A percentile compares a stretch with the other conserved stretches of the same genome.
Evolutionary conservation across 2,113 vertebrate genomes (phyloP).

Genomic region (Patagioenas fasciata): DNA sequence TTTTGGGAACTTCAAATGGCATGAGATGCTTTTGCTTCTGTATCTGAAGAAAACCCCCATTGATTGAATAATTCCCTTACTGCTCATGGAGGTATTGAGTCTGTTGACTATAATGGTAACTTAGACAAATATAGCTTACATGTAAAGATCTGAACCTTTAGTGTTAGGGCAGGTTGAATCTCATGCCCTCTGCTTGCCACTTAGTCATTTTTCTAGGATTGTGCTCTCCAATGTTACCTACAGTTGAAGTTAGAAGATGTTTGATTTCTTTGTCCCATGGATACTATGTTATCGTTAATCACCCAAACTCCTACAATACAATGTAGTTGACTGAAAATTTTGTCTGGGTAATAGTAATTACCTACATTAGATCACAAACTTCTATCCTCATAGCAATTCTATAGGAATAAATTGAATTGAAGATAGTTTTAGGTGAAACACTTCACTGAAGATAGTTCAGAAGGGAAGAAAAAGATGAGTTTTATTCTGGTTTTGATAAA

Average conservation of each 20-base stretch:
- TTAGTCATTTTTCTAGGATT: background rate
- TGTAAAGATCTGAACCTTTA: background rate
- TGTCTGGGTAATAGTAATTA: background rate
- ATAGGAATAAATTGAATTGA: background rate
- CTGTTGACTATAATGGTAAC: background rate
- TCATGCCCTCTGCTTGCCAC: background rate
- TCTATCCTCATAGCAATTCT: background rate
- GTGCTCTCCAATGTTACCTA: background rate
- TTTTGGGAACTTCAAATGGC: background rate
- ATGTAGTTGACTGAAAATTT: background rate
- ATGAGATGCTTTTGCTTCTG: background rate
- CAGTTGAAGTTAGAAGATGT: background rate
- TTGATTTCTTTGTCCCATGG: background rate
- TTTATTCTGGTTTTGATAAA: background rate
- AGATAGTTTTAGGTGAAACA: background rate
- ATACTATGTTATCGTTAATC: background rate
- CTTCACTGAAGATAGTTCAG: background rate
- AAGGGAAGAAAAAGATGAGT: background rate
- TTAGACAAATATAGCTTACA: accelerated
- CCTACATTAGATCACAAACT: background rate
- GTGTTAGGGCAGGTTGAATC: background rate
- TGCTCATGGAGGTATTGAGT: background rate
- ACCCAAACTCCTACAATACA: background rate
- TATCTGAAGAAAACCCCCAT: background rate
- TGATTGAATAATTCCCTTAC: background rate